Evolutionary conservation across 2,113 vertebrate genomes (phyloP), one percentile per base, ranked within the genome.

Genomic region (Chaetorhynchus papuensis): DNA sequence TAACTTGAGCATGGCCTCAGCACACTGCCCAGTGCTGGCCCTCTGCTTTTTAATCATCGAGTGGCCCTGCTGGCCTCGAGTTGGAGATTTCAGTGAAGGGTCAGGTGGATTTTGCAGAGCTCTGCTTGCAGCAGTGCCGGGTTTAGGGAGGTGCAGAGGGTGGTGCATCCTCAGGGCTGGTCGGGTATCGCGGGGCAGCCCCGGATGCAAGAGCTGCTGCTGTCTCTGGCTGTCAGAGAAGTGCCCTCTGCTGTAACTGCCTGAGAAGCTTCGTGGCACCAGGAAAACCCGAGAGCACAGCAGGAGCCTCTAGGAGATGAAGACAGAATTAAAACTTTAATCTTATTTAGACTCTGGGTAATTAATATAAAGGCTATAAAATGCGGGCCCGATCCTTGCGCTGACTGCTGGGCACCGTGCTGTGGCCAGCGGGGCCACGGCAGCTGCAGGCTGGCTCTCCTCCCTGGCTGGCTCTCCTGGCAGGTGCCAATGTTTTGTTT

Each of bases 261-360:
- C n/a, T 84, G 95, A 87, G 59, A 91, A 95, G 89, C 74, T 95
- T 82, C 1, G 1, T 87, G 93, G 90, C 84, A 90, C 68, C 21
- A 59, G 84, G 54, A 65, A 94, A 93, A 83, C 91, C 68, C 42
- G 41, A 74, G 90, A 90, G 92, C 85, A 42, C 92, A 86, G 93
- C 69, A 57, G 87, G 69, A 94, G 60, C 81, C 83, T 90, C 86
- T 49, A 83, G 87, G 81, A 93, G 94, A 91, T 85, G 87, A 82
- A 85, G 91, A 86, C 2, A 19, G 93, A 96, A 95, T 96, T 96
- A 95, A 94, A 96, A 91, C 80, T 93, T 92, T 87, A 92, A 96
- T 95, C 93, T 94, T 94, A 94, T 89, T 96, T 91, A 89, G 84
- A 39, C 59, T 76, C 69, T 35, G 66, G 13, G 45, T 95, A 97